Conservation (phyloP, 2,113 vertebrate genomes). For the Bubalus kerabau region DNA sequence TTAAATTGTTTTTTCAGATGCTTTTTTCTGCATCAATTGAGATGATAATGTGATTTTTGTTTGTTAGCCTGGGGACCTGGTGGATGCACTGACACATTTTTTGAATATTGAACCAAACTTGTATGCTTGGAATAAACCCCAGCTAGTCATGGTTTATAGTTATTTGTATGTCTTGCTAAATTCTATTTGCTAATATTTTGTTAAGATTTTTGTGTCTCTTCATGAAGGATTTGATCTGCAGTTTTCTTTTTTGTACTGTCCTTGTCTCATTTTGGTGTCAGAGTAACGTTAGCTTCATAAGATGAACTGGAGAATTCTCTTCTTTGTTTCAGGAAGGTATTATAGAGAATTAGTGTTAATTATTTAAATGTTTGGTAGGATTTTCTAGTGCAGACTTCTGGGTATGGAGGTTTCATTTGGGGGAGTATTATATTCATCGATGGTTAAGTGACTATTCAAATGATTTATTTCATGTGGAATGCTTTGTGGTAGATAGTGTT, state of each 20-base stretch:
- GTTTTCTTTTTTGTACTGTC: neutral
- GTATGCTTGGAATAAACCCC: neutral
- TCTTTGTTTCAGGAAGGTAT: neutral
- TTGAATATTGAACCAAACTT: neutral
- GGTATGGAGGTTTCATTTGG: neutral
- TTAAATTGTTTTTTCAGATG: neutral
- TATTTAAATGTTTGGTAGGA: neutral
- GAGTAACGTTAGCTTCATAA: neutral
- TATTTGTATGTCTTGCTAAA: neutral
- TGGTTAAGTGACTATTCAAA: neutral
- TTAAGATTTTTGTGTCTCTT: conserved; percentile 21
- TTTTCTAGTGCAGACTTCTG: neutral
- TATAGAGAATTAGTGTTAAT: neutral
- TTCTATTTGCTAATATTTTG: neutral
- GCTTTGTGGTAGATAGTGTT: neutral
- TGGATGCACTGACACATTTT: neutral
- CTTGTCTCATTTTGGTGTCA: conserved; percentile 14
- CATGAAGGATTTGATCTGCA: neutral
- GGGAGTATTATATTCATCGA: neutral
- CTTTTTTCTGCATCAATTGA: neutral
- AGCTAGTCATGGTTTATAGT: neutral
- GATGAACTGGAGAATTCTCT: neutral
- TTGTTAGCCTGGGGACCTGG: neutral
- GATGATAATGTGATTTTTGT: neutral
- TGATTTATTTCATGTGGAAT: neutral